These are phyloP conservation scores for Himalopsyche tibetana DNA, from an alignment of 2,888 invertebrate species.

Conservation along the genomic window DNA sequence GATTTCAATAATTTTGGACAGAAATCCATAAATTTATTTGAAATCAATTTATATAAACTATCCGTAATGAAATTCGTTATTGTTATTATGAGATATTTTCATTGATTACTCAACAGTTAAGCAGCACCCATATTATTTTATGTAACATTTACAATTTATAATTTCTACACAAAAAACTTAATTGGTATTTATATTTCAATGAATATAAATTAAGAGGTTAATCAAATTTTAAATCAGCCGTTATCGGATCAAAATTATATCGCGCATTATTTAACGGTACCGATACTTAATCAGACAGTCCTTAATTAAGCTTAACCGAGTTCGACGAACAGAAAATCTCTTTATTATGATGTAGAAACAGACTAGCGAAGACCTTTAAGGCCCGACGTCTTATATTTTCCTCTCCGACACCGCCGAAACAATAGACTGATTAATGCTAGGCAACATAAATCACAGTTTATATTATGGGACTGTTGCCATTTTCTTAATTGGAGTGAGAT, in stretches of 20 bases:
- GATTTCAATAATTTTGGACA: too few species aligned
- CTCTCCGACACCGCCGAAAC: background rate
- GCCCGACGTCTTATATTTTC: background rate
- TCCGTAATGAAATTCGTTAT: too few species aligned
- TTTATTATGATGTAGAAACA: background rate
- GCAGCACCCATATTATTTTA: too few species aligned
- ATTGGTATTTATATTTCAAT: too few species aligned
- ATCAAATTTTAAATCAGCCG: too few species aligned
- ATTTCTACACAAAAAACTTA: too few species aligned
- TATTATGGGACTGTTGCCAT: background rate
- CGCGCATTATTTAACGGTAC: background rate
- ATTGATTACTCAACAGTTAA: too few species aligned
- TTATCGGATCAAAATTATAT: background rate
- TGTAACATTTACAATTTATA: too few species aligned
- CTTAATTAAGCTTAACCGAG: background rate
- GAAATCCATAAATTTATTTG: too few species aligned
- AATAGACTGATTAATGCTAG: conserved; percentile 4
- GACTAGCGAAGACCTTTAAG: background rate
- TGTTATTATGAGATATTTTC: too few species aligned
- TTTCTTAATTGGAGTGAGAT: conserved; percentile 1
- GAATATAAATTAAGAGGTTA: too few species aligned
- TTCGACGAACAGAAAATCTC: background rate
- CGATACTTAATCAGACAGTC: background rate
- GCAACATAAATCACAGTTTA: conserved; percentile 9
- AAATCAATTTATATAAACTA: too few species aligned